phyloP scores from a whole-genome alignment of 1,140 invertebrate genomes.

The Asobara japonica region DNA sequence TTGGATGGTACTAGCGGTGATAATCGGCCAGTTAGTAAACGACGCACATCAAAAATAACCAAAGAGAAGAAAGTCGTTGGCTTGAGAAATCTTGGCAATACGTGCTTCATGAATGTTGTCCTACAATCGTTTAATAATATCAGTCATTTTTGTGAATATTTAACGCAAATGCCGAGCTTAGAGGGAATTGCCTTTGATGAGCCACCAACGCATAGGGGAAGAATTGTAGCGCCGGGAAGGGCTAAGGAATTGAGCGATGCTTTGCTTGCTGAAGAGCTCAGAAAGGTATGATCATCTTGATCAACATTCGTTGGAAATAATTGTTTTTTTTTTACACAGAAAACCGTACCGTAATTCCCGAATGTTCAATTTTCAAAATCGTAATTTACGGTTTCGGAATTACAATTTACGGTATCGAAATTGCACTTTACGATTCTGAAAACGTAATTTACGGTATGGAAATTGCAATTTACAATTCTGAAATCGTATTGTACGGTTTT shows the following conservation, averaged over 20 bases:
- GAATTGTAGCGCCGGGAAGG: conserved; percentile 73
- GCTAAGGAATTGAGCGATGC: conserved; percentile 74
- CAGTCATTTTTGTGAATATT: conserved; percentile 84
- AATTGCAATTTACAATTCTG: no score
- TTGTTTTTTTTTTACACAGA: neutral
- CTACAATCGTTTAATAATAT: conserved; percentile 88
- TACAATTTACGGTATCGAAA: no score
- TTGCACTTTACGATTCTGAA: no score
- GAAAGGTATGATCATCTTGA: conserved; percentile 65
- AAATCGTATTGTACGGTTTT: no score
- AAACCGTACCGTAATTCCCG: no score
- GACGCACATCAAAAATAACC: conserved; percentile 63
- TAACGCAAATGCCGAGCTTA: conserved; percentile 80
- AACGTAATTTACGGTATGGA: no score
- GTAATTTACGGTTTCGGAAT: no score
- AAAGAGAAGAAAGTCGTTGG: conserved; percentile 78
- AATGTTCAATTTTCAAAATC: no score
- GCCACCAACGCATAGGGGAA: conserved; percentile 69
- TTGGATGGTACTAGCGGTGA: conserved; percentile 69
- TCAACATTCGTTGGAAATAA: neutral
- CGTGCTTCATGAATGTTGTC: conserved; percentile 91
- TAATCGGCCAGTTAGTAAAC: conserved; percentile 63
- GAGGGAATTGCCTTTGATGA: conserved; percentile 68
- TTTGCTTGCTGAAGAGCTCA: conserved; percentile 80
- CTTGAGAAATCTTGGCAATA: conserved; percentile 86